Evolutionary conservation across 2,888 invertebrate genomes (phyloP).

Genomic region (Parapristionchus giblindavisi): DNA sequence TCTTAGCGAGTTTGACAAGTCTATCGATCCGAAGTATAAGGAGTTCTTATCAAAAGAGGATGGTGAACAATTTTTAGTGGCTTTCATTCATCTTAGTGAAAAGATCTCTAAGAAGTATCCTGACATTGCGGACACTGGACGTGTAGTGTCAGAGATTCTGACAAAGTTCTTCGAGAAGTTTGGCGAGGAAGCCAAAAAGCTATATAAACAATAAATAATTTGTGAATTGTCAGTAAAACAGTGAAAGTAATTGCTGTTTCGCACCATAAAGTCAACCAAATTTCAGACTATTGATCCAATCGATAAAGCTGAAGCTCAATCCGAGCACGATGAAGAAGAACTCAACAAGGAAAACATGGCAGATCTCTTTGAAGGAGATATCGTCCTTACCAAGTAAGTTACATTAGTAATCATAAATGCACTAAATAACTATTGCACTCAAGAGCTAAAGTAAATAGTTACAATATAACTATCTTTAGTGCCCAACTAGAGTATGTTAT

Average conservation of each 20-base stretch:
- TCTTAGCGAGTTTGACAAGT: no score
- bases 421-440: background rate
- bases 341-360: background rate
- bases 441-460: background rate
- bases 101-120: no score
- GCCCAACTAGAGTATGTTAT: constrained; percentile 14
- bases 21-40: no score
- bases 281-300: constrained; percentile 11
- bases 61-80: no score
- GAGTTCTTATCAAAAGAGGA: no score
- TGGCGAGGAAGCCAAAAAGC: no score
- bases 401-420: background rate
- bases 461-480: no score
- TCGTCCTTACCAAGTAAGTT: constrained; percentile 28
- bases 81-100: no score
- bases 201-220: background rate
- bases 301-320: background rate
- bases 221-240: background rate
- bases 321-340: constrained; percentile 7
- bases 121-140: no score
- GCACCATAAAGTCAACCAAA: no score
- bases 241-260: background rate
- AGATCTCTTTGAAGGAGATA: constrained; percentile 31
- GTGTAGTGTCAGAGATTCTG: no score
- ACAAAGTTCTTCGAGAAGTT: no score